Evolutionary conservation across 1,140 invertebrate species (phyloP), one percentile per base, ranked within the genome.

Genomic region (Caenorhabditis inopinata): DNA sequence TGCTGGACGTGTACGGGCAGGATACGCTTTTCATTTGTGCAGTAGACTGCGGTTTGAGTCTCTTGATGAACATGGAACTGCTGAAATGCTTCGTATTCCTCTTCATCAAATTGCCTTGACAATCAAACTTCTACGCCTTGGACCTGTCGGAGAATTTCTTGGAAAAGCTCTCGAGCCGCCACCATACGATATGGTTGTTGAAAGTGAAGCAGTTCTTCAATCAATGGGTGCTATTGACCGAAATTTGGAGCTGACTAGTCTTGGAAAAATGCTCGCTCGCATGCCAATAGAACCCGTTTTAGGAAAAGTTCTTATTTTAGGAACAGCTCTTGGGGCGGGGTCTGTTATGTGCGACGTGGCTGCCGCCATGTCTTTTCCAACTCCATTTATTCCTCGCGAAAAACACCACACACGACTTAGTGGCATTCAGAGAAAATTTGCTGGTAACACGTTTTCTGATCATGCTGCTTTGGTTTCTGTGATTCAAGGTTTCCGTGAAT

Each of bases 291-390:
- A 91, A 78, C 90, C 91, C 1, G 83, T 87, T 47, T 86, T 91
- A 0, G 91, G 90, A 7, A 91, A 91, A 85, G 90, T 90, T 86
- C 89, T 91, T 68, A 89, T 91, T 23, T 89, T 87, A 86, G 90
- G 29, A 88, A 89, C 85, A 85, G 89, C 75, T 88, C 89, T 86
- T 87, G 88, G 89, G 18, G 21, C 84, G 21, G 85, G 85, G n/a
- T 81, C 85, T 49, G 29, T 87, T 16, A 86, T 86, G 85, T 68
- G 79, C 21, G 85, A 94, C 1, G 95, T 98, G 91, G 95, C 96
- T 6, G 95, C 96, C 1, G 96, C 96, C 86, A 94, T 93, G 11
- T 94, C 93, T 32, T 96, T 96, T 86, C 94, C 94, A 0, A 95
- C 97, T 89, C 94, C 96, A 1, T 83, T 84, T 84, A 32, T 88